Base-by-base conservation (phyloP, 2,797 vertebrate species). In the Xyrichtys novacula region DNA sequence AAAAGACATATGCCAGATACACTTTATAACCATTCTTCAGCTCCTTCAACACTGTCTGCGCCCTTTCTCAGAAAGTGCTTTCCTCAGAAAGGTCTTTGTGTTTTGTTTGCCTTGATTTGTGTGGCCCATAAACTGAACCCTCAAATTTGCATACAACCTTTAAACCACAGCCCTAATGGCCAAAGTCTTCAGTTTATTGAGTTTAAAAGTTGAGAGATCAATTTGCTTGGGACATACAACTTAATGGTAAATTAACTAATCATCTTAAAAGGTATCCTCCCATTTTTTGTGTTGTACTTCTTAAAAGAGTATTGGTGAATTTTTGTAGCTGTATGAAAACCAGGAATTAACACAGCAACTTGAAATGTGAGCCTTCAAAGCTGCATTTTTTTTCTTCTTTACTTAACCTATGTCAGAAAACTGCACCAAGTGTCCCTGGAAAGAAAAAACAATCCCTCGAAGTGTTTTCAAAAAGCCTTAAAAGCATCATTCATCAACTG, bases 11-110 rank as follows among this genome's bases (percentile, higher is more conserved):
- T 8, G 2, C 19, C 23, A 40, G 8, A 23, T 54, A 38, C 25
- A 16, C 29, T 59, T 70, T 32, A 43, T 23, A 28, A 50, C n/a
- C 20, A 26, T 40, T n/a, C 9, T 43, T 16, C 3, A 46, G 44
- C 44, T 34, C 14, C 54, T 17, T 20, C 8, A 40, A 54, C 29
- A 19, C 22, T 28, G 43, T 39, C 17, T 44, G 11, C 38, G 19
- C 29, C 23, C 9, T 52, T 7, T 54, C 9, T 32, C n/a, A 44
- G 17, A 11, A 34, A 39, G 58, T 9, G 9, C 47, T 50, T 2
- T n/a, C 7, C 6, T 34, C 31, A 11, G 4, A 1, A 50, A 20
- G 11, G 6, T 19, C 4, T 7, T 16, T 7, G 11, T 4, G 25
- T 28, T 16, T 20, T 50, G 12, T 5, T 11, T 6, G 14, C 20